A percentile compares a stretch with the other conserved stretches of the same genome.
phyloP scores from a whole-genome alignment of 2,113 vertebrate genomes.

The Excalfactoria chinensis region DNA sequence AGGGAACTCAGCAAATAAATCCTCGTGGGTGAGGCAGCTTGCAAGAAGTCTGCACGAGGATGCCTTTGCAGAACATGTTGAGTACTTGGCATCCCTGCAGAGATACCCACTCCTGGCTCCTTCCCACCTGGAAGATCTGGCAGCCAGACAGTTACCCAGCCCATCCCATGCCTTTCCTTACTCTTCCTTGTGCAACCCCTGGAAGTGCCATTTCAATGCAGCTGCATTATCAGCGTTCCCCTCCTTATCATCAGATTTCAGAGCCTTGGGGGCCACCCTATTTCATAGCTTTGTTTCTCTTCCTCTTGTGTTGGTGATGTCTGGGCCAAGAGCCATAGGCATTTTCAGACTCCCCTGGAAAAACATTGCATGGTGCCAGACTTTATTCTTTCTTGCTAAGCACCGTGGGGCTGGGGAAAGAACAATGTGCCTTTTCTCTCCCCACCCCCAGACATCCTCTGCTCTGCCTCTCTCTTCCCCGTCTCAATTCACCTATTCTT shows the following conservation, averaged over 20 bases:
- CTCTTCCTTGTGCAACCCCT: background rate
- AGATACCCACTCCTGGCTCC: background rate
- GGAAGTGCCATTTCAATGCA: conserved; percentile 30
- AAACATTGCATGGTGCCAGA: conserved; percentile 29
- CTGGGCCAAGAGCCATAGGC: conserved; percentile 42
- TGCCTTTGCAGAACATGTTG: background rate
- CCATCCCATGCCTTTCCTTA: background rate
- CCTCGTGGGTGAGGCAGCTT: background rate
- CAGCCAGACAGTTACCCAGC: background rate
- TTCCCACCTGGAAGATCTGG: background rate
- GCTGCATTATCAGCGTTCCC: background rate
- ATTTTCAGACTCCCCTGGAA: background rate
- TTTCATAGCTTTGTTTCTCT: conserved; percentile 64
- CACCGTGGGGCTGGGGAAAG: background rate
- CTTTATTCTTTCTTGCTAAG: conserved; percentile 51
- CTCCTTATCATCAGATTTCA: conserved; percentile 48
- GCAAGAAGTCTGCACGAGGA: background rate
- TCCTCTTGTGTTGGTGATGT: conserved; percentile 29
- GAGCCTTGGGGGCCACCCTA: conserved; percentile 27
- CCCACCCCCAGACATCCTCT: conserved; percentile 31
- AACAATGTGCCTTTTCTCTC: conserved; percentile 59
- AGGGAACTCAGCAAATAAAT: background rate
- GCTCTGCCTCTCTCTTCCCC: conserved; percentile 9
- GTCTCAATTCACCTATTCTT: conserved; percentile 13
- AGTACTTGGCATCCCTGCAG: background rate